Base-by-base conservation (phyloP, 1,140 invertebrate genomes). In the Himalopsyche phryganea region DNA sequence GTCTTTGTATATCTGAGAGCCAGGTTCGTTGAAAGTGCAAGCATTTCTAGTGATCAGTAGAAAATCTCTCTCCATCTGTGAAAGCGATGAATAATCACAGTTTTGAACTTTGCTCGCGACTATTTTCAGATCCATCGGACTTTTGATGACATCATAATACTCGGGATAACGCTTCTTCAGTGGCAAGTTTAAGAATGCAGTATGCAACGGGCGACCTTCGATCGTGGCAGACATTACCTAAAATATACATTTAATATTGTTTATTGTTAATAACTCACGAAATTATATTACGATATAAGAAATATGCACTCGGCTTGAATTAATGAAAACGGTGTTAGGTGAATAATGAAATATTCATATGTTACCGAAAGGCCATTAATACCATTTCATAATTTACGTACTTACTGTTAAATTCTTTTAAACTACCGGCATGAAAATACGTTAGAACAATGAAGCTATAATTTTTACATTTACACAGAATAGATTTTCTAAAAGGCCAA, bases 1-100 rank as follows among this genome's bases (percentile, higher is more conserved):
- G 79, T 97, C 92, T 74, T 95, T 97, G 69, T 98, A 98, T 65
- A 99, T 97, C 70, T 90, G 86, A 2, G 95, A 98, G 0, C 94
- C 93, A 0, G 96, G 93, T 70, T 98, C 96, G 74, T 98, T 98
- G 69, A 97, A 99, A 4, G 85, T 80, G 69, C 94, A 97, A 0
- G 97, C 96, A 79, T 99, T 99, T 60, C 89, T 88, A 33, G 91
- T 90, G 89, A 99, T 94, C 14, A 93, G 76, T 60, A 90, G 70
- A 6, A 99, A 72, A 79, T 99, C 96, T 52, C 86, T 87, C 71
- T 98, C 94, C 78, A 99, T 81, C 41, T 96, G 92, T 44, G 79
- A 74, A 9, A 98, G 70, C 59, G 71, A 83, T 1, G 79, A 73
- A 68, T 95, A 96, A 42, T 88, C 85, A 50, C 84, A 85, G 58